phyloP scores from a whole-genome alignment of 2,888 invertebrate genomes.

The Cosmia pyralina region DNA sequence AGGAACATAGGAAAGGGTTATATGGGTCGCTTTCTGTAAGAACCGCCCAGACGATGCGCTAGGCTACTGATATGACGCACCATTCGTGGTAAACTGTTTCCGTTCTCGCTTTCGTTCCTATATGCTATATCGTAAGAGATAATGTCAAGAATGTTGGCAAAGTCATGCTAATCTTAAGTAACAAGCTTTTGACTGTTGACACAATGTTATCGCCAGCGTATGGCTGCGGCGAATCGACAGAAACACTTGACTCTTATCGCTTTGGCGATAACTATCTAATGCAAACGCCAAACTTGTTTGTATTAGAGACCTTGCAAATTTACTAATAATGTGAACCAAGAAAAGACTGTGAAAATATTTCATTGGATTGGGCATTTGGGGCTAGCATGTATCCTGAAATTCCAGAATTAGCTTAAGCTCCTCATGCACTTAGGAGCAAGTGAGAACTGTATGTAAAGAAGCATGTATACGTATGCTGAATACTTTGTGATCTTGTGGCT shows the following conservation, averaged over 20 bases:
- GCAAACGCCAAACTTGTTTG: conserved; percentile 40
- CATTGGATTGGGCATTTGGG: neutral
- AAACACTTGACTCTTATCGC: conserved; percentile 45
- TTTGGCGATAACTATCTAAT: conserved; percentile 25
- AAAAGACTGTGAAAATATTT: conserved; percentile 2
- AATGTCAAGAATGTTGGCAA: conserved; percentile 28
- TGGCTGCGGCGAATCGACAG: conserved; percentile 12
- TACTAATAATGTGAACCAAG: conserved; percentile 7
- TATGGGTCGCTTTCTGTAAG: neutral
- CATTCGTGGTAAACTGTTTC: neutral
- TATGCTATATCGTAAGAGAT: conserved; percentile 1
- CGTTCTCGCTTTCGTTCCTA: conserved; percentile 20
- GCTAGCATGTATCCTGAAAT: neutral
- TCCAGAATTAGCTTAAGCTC: neutral
- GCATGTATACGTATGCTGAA: neutral
- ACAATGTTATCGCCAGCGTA: conserved; percentile 19
- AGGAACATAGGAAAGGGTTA: no score
- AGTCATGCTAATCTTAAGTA: conserved; percentile 14
- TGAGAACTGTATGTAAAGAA: neutral
- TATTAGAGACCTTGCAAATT: conserved; percentile 29
- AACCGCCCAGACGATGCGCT: neutral
- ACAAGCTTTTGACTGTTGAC: conserved; percentile 18
- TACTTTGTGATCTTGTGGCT: neutral
- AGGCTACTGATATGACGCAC: neutral
- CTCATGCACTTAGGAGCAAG: neutral